A percentile compares a stretch with the other conserved stretches of the same genome.
Evolutionary conservation across 2,888 invertebrate species (phyloP).

Genomic region (Epinotia bilunana): DNA sequence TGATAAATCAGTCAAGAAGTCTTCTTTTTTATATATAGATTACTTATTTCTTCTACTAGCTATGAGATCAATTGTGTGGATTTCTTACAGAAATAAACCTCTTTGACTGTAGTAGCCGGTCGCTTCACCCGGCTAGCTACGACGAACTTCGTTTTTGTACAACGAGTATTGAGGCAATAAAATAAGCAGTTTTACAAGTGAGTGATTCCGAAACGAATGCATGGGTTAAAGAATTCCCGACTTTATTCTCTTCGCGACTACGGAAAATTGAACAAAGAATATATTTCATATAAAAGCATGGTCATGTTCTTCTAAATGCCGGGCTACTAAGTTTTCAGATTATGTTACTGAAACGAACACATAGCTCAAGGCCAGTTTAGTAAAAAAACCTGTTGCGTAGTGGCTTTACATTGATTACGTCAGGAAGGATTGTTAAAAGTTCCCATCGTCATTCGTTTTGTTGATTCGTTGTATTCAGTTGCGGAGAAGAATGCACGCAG

Average conservation of each 20-base stretch:
- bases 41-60: too few relatives aligned
- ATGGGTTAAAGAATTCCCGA: slow-evolving; percentile 69
- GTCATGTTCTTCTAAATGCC: slow-evolving; percentile 1
- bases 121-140: slow-evolving; percentile 60
- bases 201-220: slow-evolving; percentile 72
- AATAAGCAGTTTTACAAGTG: slow-evolving; percentile 78
- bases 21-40: too few relatives aligned
- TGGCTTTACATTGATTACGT: slow-evolving; percentile 57
- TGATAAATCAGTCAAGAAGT: too few relatives aligned
- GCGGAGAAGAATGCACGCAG: slow-evolving; percentile 68
- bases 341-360: not conserved
- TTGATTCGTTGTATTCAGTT: slow-evolving; percentile 71
- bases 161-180: slow-evolving; percentile 69
- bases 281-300: slow-evolving; percentile 51
- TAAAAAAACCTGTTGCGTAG: slow-evolving; percentile 47
- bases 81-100: not conserved
- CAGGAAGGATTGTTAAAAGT: slow-evolving; percentile 64
- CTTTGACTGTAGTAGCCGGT: slow-evolving; percentile 44
- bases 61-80: not conserved
- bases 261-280: slow-evolving; percentile 64
- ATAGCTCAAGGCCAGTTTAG: not conserved
- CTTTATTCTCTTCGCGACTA: slow-evolving; percentile 71
- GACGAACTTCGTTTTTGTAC: slow-evolving; percentile 66
- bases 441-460: slow-evolving; percentile 69
- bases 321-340: not conserved